phyloP scores from a whole-genome alignment of 2,888 invertebrate species.

The Ariolimax columbianus region DNA sequence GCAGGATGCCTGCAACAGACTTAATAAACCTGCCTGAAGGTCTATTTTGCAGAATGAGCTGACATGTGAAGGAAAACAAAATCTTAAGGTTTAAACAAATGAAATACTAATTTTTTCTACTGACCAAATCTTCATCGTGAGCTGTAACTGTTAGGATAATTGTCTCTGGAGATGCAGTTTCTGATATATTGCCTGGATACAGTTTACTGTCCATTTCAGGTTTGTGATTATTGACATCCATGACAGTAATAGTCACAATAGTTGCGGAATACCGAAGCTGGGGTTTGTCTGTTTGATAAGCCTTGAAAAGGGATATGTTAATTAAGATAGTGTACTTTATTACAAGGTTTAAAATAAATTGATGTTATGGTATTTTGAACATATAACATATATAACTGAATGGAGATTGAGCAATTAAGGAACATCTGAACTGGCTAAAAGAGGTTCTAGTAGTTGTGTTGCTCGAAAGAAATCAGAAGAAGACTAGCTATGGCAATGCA shows the following conservation, averaged over 20 bases:
- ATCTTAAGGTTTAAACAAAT: neutral
- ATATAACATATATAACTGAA: no score
- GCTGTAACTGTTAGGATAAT: conserved; percentile 51
- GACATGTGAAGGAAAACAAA: neutral
- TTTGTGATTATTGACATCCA: conserved; percentile 54
- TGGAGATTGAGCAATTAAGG: no score
- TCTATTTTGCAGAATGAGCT: no score
- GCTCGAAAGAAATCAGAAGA: no score
- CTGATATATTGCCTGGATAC: conserved; percentile 44
- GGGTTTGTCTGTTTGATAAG: conserved; percentile 53
- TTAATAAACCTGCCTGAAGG: no score
- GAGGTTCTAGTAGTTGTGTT: no score
- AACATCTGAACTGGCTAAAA: no score
- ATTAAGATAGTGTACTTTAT: neutral
- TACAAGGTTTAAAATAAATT: no score
- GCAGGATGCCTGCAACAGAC: no score
- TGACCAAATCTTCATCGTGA: conserved; percentile 52
- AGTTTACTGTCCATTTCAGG: conserved; percentile 48
- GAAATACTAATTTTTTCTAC: neutral
- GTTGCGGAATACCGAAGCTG: conserved; percentile 49
- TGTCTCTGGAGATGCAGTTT: conserved; percentile 36
- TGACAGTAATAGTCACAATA: conserved; percentile 50
- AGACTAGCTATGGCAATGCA: no score
- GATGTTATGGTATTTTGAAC: no score
- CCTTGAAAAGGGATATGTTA: conserved; percentile 39